These are phyloP conservation scores for Phocoena sinus DNA, from an alignment of 2,113 vertebrate genomes.

Conservation along the genomic window DNA sequence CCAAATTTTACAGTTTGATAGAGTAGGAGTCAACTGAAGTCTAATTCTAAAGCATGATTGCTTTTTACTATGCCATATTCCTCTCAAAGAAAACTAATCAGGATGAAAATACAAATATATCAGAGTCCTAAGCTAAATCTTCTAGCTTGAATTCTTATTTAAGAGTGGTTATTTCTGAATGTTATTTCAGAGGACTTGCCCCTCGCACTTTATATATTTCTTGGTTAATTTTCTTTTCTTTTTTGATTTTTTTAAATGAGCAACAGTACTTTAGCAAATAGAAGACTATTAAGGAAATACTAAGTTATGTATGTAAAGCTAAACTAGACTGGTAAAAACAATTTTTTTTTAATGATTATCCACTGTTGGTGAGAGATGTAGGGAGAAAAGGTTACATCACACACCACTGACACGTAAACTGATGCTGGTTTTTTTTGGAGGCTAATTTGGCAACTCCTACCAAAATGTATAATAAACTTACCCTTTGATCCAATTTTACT, in stretches of 20 bases:
- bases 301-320: background rate
- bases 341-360: background rate
- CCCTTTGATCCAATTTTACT: background rate
- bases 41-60: constrained; percentile 34
- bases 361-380: background rate
- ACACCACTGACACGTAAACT: background rate
- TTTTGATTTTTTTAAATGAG: constrained; percentile 2
- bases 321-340: background rate
- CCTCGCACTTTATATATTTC: background rate
- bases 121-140: background rate
- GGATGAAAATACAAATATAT: background rate
- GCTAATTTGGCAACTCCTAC: background rate
- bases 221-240: background rate
- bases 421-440: background rate
- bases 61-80: background rate
- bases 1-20: background rate
- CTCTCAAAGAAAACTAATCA: background rate
- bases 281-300: constrained; percentile 16
- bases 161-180: background rate
- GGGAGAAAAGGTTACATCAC: background rate
- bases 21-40: background rate
- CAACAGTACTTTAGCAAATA: background rate
- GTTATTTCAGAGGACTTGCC: background rate
- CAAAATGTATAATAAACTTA: background rate
- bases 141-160: constrained; percentile 20